These are phyloP conservation scores for Diuraphis noxia DNA, from an alignment of 1,140 invertebrate genomes.

Conservation along the genomic window DNA sequence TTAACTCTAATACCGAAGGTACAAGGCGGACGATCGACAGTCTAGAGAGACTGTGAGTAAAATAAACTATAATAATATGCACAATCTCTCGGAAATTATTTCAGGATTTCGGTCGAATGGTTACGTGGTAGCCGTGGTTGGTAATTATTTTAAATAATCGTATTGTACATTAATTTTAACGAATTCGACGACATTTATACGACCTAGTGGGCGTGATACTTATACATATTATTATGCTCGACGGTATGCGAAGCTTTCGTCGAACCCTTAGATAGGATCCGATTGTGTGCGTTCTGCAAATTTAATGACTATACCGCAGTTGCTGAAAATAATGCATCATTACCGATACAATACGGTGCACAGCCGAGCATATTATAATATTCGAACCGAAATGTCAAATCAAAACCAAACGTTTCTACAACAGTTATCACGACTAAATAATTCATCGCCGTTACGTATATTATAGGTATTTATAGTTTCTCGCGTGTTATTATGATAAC, in stretches of 20 bases:
- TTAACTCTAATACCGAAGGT: too few relatives aligned
- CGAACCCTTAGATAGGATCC: not conserved
- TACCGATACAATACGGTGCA: not conserved
- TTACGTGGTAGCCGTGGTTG: not conserved
- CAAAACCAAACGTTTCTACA: not conserved
- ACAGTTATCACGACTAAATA: not conserved
- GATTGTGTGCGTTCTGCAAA: not conserved
- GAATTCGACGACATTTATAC: not conserved
- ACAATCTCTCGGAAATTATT: not conserved
- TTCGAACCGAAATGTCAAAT: not conserved
- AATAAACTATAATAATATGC: not conserved
- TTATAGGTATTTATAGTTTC: not conserved
- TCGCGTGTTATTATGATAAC: not conserved
- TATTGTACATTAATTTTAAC: not conserved
- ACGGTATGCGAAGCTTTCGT: not conserved
- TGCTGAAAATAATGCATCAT: not conserved
- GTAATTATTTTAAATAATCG: not conserved
- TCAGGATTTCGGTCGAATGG: not conserved
- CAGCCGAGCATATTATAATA: not conserved
- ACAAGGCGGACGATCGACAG: too few relatives aligned
- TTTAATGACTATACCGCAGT: not conserved
- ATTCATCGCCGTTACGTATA: not conserved
- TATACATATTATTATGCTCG: too few relatives aligned
- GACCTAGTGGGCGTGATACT: not conserved
- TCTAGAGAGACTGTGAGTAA: not conserved